Base-by-base conservation (phyloP, 2,888 invertebrate species). In the Callyntrura sp. region DNA sequence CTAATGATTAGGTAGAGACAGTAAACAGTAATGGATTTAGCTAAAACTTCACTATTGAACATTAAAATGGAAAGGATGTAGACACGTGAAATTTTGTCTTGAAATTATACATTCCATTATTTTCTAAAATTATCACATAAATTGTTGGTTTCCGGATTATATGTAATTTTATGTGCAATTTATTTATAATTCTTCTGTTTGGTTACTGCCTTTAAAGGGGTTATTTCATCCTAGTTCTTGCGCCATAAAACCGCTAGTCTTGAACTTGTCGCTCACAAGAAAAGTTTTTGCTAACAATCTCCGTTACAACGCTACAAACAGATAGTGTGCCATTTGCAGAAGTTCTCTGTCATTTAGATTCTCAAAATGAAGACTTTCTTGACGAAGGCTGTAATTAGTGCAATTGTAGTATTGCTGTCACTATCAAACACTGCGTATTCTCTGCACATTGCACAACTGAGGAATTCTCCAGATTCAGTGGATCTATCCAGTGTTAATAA, bases 101-200 rank as follows among this genome's bases (percentile, higher is more conserved):
- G 9, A 62, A 35, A 68, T 68, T 17, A 70, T 70, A 45, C 70
- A 70, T 25, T 9, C 65, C 12, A 14, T 4, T 8, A 70, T 43
- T 70, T 62, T 43, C 48, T 60, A 65, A 43, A 82, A 82, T 82
- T 82, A 62, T 0, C 51, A 78, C 25, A 55, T 20, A 78, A 55
- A 55, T 78, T 51, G 51, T 17, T 28, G n/a, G 5, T 12, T n/a
- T 35, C 14, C 12, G n/a, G n/a, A 9, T 23, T 12, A n/a, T 5
- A 62, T 28, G 14, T 25, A 14, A 0, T 25, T 65, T 17, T 3
- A 43, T 43, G 0, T n/a, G 35, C 48, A 73, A 25, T 65, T 9
- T 20, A 9, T 43, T 70, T 70, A n/a, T n/a, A n/a, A n/a, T n/a
- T n/a, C 8, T 6, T 35, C 9, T n/a, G n/a, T n/a, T 3, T 70